Conservation (phyloP, 2,888 invertebrate genomes). For the Cheilosia grossa region DNA sequence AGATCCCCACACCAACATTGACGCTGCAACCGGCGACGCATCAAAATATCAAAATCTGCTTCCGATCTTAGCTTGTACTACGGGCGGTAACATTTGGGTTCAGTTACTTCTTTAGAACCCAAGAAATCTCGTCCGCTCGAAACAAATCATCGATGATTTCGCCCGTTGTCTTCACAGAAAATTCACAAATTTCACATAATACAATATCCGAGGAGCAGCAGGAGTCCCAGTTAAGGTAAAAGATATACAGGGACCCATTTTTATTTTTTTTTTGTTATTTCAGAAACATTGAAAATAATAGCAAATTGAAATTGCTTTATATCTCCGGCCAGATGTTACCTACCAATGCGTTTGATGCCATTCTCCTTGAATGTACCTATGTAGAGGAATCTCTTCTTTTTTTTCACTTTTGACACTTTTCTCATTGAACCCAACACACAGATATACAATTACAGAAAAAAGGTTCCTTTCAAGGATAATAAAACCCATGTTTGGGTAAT, state of each 20-base stretch:
- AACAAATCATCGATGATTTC: background rate
- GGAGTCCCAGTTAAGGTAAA: constrained; percentile 21
- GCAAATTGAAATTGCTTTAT: constrained; percentile 71
- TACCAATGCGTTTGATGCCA: constrained; percentile 55
- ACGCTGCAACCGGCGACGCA: too few species aligned
- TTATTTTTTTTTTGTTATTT: constrained; percentile 37
- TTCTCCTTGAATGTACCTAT: background rate
- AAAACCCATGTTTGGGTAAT: constrained; percentile 70
- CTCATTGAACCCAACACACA: constrained; percentile 25
- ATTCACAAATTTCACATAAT: background rate
- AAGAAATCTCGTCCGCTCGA: background rate
- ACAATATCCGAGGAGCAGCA: constrained; percentile 29
- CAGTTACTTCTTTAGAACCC: too few species aligned
- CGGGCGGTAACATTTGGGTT: too few species aligned
- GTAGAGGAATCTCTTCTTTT: constrained; percentile 18
- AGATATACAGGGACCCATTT: background rate
- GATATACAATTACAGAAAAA: constrained; percentile 60
- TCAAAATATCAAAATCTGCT: too few species aligned
- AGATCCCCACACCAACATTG: too few species aligned
- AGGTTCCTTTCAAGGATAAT: constrained; percentile 60
- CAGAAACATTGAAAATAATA: constrained; percentile 66
- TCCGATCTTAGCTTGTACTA: too few species aligned
- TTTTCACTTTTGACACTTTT: constrained; percentile 64
- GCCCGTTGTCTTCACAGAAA: background rate
- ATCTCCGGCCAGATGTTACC: constrained; percentile 64